phyloP scores from a whole-genome alignment of 2,797 vertebrate genomes.

The Mus caroli region DNA sequence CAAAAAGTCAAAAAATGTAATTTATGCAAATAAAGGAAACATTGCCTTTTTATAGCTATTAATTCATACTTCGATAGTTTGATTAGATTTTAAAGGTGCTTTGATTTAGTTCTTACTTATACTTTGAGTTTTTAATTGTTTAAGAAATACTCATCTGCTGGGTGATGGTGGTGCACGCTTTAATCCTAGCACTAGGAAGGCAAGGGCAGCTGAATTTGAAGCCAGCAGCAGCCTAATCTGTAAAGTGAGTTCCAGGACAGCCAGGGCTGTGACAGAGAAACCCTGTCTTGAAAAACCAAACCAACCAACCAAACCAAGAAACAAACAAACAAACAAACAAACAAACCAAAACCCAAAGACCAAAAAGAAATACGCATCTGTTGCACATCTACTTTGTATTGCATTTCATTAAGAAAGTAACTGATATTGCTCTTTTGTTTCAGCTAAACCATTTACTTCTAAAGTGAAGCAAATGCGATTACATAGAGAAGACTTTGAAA shows the following conservation, averaged over 20 bases:
- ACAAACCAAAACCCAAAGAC: too few species aligned
- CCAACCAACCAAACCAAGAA: not conserved
- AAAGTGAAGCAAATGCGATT: constrained; percentile 99
- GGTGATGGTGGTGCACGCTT: not conserved
- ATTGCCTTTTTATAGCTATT: constrained; percentile 16
- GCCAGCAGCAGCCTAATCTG: not conserved
- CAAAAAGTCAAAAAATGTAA: constrained; percentile 12
- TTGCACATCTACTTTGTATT: constrained; percentile 53
- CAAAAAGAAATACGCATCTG: not conserved
- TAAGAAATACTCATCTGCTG: not conserved
- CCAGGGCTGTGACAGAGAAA: not conserved
- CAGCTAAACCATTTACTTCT: constrained; percentile 97
- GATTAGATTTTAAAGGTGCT: constrained; percentile 40
- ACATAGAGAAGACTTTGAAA: constrained; percentile 99
- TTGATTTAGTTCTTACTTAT: constrained; percentile 62
- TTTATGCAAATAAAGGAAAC: constrained; percentile 36
- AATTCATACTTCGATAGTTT: constrained; percentile 51
- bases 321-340: not conserved
- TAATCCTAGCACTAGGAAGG: not conserved
- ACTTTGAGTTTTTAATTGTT: constrained; percentile 59
- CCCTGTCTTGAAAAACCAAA: not conserved
- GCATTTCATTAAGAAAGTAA: constrained; percentile 76
- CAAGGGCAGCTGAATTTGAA: not conserved
- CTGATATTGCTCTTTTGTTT: constrained; percentile 81
- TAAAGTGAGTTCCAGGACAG: not conserved